phyloP scores from a whole-genome alignment of 37 sponge, comb jelly and placozoan species.

The Bolinopsis microptera region DNA sequence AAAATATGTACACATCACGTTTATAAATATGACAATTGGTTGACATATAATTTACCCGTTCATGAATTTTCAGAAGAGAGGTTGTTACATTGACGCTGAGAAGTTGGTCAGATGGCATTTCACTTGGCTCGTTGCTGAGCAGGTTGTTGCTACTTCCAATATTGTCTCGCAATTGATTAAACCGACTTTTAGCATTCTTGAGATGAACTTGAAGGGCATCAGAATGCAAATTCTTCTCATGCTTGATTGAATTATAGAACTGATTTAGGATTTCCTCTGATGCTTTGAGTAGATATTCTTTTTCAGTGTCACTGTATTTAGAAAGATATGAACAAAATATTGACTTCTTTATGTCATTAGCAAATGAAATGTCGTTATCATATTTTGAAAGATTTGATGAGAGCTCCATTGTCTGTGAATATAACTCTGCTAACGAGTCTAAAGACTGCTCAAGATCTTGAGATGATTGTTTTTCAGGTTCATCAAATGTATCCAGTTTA shows the following conservation, averaged over 20 bases:
- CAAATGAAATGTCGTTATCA: conserved; percentile 53
- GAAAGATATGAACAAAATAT: conserved; percentile 44
- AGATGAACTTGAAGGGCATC: conserved; percentile 31
- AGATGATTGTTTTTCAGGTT: conserved; percentile 47
- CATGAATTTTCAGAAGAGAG: conserved; percentile 42
- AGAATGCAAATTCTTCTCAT: conserved; percentile 28
- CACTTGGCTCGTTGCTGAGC: conserved; percentile 14
- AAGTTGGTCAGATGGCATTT: conserved; percentile 50
- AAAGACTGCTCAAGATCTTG: neutral
- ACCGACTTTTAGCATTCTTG: conserved; percentile 35
- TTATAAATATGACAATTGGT: no score
- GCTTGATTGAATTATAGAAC: conserved; percentile 44
- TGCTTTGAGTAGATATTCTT: conserved; percentile 21
- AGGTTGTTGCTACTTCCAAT: neutral
- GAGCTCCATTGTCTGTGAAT: conserved; percentile 5
- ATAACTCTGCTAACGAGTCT: conserved; percentile 9
- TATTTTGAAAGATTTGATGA: conserved; percentile 31
- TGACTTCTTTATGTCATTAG: conserved; percentile 53
- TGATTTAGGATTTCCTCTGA: conserved; percentile 55
- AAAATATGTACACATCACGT: no score
- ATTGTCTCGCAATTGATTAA: conserved; percentile 3
- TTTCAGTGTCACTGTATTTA: conserved; percentile 15
- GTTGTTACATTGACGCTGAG: conserved; percentile 58
- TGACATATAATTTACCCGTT: neutral
- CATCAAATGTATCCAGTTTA: neutral